Evolutionary conservation across 2,888 invertebrate genomes (phyloP), one percentile per base, ranked within the genome.

Genomic region (Chloroclystis v-ata): DNA sequence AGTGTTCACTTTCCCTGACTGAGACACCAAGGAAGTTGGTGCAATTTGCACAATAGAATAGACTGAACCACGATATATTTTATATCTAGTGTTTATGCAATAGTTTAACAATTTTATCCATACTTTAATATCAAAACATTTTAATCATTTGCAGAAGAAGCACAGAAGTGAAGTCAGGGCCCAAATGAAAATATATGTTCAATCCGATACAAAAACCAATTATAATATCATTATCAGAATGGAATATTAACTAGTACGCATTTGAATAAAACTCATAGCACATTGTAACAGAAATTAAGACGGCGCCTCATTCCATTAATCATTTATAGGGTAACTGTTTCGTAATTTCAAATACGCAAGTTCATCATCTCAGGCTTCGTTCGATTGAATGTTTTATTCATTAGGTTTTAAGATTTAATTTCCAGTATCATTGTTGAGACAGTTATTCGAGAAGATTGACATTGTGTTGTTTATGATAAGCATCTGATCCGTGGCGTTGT

Each of bases 401-500:
- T 57, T 57, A 35, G 50, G 35, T 26, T 49, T 55, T 76, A 80
- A 71, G 75, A 69, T 65, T 68, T 63, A 68, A 58, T 71, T 73
- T 77, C 46, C 62, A 49, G 56, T 67, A 70, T 49, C 43, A 59
- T 54, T 57, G 48, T 49, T 51, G 59, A 57, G 65, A 52, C 53
- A 44, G 53, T 53, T 57, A 48, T 42, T 64, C 69, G 52, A 65
- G 67, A 72, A 71, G 69, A 74, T 54, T 75, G 78, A 78, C 78
- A 75, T 75, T 71, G 63, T 82, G 75, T 79, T 78, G 76, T 78
- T 79, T 81, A 80, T 69, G 72, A 78, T 75, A 73, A 77, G 74
- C 80, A 76, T 80, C 78, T 77, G 80, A 84, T 82, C 79, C 77
- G 79, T 81, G 82, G 78, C 77, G 75, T 77, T 77, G 78, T 84